Evolutionary conservation across 2,888 invertebrate genomes (phyloP).

Genomic region (Aromia moschata): DNA sequence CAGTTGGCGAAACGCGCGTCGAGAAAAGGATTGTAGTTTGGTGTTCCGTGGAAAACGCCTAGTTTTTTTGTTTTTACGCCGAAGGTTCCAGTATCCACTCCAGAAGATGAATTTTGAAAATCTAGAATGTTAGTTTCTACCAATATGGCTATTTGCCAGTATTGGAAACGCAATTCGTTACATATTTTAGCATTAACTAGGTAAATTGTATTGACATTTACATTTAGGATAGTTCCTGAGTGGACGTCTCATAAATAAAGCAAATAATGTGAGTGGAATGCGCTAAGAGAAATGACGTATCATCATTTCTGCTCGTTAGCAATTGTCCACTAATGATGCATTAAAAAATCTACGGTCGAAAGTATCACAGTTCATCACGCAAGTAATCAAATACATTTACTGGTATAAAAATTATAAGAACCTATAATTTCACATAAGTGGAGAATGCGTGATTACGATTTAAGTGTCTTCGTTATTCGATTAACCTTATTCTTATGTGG

Average conservation of each 20-base stretch:
- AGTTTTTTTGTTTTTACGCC: no score
- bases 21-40: no score
- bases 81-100: no score
- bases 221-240: neutral
- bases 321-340: conserved; percentile 34
- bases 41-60: no score
- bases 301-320: conserved; percentile 29
- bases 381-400: conserved; percentile 9
- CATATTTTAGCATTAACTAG: conserved; percentile 1
- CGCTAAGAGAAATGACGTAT: conserved; percentile 24
- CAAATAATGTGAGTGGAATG: conserved; percentile 26
- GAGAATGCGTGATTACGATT: neutral
- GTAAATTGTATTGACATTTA: neutral
- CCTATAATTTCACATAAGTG: neutral
- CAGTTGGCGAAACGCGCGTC: no score
- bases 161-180: no score
- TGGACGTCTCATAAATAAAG: conserved; percentile 5
- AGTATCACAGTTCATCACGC: conserved; percentile 25
- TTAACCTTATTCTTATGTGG: conserved; percentile 2
- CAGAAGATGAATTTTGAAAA: no score
- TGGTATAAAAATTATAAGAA: neutral
- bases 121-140: no score
- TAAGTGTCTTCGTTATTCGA: conserved; percentile 8
- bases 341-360: conserved; percentile 29
- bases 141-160: no score